Evolutionary conservation across 2,797 vertebrate genomes (phyloP).

Genomic region (Sebastes melanostomus): DNA sequence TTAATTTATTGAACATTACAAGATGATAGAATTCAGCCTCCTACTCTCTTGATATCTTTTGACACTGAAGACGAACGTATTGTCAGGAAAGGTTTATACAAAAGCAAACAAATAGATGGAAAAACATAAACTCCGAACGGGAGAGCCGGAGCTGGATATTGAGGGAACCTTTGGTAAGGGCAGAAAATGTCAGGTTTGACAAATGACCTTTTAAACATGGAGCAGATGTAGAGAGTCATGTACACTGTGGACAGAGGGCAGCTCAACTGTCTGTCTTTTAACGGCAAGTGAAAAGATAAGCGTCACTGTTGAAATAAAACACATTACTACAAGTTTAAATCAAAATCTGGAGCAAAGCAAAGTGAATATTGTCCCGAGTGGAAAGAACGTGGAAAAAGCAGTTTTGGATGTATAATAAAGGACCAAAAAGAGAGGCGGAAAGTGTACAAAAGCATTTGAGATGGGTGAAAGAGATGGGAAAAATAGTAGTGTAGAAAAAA

Average conservation of each 20-base stretch:
- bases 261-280: slow-evolving; percentile 69
- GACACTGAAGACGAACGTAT: slow-evolving; percentile 64
- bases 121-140: slow-evolving; percentile 60
- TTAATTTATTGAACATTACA: slow-evolving; percentile 65
- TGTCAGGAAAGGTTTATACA: slow-evolving; percentile 77
- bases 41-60: slow-evolving; percentile 52
- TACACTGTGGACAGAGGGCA: slow-evolving; percentile 70
- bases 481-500: neutral
- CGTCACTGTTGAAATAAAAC: slow-evolving; percentile 38
- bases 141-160: slow-evolving; percentile 60
- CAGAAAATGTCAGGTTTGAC: slow-evolving; percentile 83
- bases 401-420: slow-evolving; percentile 7
- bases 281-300: slow-evolving; percentile 61
- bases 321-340: slow-evolving; percentile 21
- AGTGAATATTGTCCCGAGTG: slow-evolving; percentile 14
- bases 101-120: slow-evolving; percentile 72
- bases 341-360: slow-evolving; percentile 17
- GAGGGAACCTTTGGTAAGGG: slow-evolving; percentile 81
- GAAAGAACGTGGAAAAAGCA: neutral
- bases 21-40: slow-evolving; percentile 61
- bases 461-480: neutral
- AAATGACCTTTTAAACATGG: slow-evolving; percentile 84
- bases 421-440: neutral
- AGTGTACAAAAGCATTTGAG: neutral
- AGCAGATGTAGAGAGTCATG: slow-evolving; percentile 80